A percentile compares a stretch with the other conserved stretches of the same genome.
Evolutionary conservation across 2,797 vertebrate genomes (phyloP).

Genomic region (Octomys mimax): DNA sequence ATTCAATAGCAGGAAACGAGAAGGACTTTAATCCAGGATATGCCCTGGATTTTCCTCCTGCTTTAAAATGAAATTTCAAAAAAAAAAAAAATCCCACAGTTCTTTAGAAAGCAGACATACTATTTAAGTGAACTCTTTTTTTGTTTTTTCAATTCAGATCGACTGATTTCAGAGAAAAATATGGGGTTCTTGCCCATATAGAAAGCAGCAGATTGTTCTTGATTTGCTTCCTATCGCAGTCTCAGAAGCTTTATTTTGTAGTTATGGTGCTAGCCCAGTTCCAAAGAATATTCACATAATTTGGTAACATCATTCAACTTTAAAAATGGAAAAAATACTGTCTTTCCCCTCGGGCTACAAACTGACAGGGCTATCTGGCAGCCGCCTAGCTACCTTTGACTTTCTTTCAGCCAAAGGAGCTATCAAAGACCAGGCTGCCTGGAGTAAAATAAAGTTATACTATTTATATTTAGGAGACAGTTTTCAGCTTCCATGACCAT

Average conservation of each 20-base stretch:
- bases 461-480: slow-evolving; percentile 71
- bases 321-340: slow-evolving; percentile 25
- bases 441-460: slow-evolving; percentile 71
- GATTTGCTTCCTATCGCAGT: slow-evolving; percentile 39
- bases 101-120: slow-evolving; percentile 24
- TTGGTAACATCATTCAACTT: slow-evolving; percentile 59
- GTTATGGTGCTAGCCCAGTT: slow-evolving; percentile 50
- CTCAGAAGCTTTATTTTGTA: slow-evolving; percentile 60
- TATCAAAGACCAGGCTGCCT: slow-evolving; percentile 65
- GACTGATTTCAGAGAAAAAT: slow-evolving; percentile 61
- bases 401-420: slow-evolving; percentile 69
- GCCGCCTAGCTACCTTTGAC: slow-evolving; percentile 53
- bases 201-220: slow-evolving; percentile 33
- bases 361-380: slow-evolving; percentile 49
- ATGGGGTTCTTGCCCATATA: slow-evolving; percentile 1
- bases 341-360: slow-evolving; percentile 11
- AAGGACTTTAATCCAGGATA: slow-evolving; percentile 40
- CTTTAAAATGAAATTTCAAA: slow-evolving; percentile 58
- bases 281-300: slow-evolving; percentile 62
- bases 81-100: neutral
- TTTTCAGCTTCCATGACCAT: slow-evolving; percentile 61
- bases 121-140: slow-evolving; percentile 23
- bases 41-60: neutral
- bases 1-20: slow-evolving; percentile 11
- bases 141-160: neutral